Evolutionary conservation across 2,888 invertebrate genomes (phyloP), one percentile per base, ranked within the genome.

Genomic region (Leucania comma): DNA sequence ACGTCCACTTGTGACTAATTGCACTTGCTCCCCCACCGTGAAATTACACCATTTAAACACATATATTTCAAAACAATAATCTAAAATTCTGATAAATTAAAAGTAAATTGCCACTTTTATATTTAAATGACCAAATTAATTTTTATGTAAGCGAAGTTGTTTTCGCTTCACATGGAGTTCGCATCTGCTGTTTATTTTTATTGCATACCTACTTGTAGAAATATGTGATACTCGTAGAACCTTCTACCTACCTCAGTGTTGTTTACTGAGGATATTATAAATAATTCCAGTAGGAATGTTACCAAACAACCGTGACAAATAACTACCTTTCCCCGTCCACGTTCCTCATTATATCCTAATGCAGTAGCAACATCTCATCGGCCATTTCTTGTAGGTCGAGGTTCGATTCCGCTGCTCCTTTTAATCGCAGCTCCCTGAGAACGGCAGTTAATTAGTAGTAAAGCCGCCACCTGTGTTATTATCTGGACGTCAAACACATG

Each of bases 1-100:
- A 93, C 93, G 91, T 93, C 89, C 90, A 89, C 87, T 82, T 87
- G 85, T 89, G 89, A 92, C 93, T 95, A 94, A 94, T 95, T 94
- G 92, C 92, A 72, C 84, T 82, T 87, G 91, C 86, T 88, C 92
- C 91, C 86, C 88, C 86, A 87, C 93, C 94, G 88, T 93, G 92
- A 94, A 94, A 95, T 94, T 92, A 94, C 91, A 88, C 89, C 89
- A 89, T 91, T 91, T 91, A 91, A 90, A 91, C 88, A 90, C 88
- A 88, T 89, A 91, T 89, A 88, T 88, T 88, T 88, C 87, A 89
- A 92, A 93, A 92, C 90, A 91, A 91, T 90, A 89, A 88, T 86
- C 81, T 83, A 80, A 73, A 86, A 85, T 72, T 68, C 81, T 85
- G 85, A 84, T 86, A 86, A 87, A 83, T 87, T 84, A 81, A 75